Conservation (phyloP, 2,797 vertebrate species). For the Alca torda region DNA sequence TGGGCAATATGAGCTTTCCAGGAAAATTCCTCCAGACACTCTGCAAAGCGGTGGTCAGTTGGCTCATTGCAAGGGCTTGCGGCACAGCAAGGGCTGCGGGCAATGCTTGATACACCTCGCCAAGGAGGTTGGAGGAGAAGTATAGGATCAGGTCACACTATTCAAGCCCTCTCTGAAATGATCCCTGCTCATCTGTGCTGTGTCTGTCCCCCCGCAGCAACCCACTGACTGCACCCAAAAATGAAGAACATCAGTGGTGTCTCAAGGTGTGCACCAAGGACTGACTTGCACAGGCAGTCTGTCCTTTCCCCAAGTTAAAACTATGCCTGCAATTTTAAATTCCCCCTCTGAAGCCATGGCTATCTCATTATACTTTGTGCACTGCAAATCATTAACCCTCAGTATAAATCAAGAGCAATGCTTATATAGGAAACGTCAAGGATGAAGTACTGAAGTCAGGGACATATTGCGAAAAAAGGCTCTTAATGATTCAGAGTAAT, state of each 20-base stretch:
- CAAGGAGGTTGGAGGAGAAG: not conserved
- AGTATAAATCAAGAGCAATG: not conserved
- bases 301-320: not conserved
- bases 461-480: not conserved
- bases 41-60: not conserved
- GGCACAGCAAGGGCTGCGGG: not conserved
- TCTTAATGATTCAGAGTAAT: conserved; percentile 23
- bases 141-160: not conserved
- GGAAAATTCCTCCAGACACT: not conserved
- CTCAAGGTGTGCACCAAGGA: not conserved
- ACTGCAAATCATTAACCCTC: not conserved
- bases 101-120: not conserved
- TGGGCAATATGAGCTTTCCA: not conserved
- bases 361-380: not conserved
- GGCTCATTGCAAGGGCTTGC: not conserved
- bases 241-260: not conserved
- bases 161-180: not conserved
- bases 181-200: not conserved
- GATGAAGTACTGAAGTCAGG: conserved; percentile 41
- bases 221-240: not conserved
- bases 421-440: not conserved
- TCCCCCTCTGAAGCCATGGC: not conserved
- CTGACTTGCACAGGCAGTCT: not conserved
- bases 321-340: not conserved
- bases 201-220: not conserved